Percentiles rank a stretch among this genome's conserved stretches.
Evolutionary conservation across 1,140 invertebrate species (phyloP).

Genomic region (Drosophila willistoni): DNA sequence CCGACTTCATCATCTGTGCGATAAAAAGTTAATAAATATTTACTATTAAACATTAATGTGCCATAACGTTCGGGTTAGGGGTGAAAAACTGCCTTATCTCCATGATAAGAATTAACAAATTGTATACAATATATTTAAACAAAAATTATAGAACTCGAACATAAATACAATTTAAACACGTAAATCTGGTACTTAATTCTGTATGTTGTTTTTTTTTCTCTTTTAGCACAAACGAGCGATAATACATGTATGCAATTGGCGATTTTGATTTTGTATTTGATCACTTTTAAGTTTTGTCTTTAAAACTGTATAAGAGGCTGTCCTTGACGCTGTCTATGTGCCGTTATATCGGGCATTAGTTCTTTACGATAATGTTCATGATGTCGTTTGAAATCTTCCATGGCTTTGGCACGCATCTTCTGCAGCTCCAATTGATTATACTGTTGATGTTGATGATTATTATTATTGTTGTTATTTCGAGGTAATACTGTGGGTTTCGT

Average conservation of each 20-base stretch:
- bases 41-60: no score
- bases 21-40: no score
- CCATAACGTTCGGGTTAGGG: no score
- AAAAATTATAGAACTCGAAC: neutral
- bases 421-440: constrained; percentile 21
- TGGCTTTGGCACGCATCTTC: constrained; percentile 17
- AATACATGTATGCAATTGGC: constrained; percentile 31
- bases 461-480: constrained; percentile 30
- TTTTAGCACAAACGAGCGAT: constrained; percentile 52
- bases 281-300: constrained; percentile 16
- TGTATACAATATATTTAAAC: constrained; percentile 8
- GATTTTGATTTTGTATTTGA: neutral
- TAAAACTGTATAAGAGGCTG: constrained; percentile 71
- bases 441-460: constrained; percentile 16
- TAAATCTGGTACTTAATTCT: neutral
- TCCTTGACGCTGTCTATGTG: constrained; percentile 46
- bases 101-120: neutral
- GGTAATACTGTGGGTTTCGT: constrained; percentile 49
- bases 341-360: constrained; percentile 65
- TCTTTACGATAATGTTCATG: constrained; percentile 63
- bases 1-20: no score
- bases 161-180: neutral
- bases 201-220: neutral
- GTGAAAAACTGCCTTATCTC: neutral
- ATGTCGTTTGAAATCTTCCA: constrained; percentile 47